phyloP scores from a whole-genome alignment of 2,797 vertebrate species.

The Brachyalestes nurse region DNA sequence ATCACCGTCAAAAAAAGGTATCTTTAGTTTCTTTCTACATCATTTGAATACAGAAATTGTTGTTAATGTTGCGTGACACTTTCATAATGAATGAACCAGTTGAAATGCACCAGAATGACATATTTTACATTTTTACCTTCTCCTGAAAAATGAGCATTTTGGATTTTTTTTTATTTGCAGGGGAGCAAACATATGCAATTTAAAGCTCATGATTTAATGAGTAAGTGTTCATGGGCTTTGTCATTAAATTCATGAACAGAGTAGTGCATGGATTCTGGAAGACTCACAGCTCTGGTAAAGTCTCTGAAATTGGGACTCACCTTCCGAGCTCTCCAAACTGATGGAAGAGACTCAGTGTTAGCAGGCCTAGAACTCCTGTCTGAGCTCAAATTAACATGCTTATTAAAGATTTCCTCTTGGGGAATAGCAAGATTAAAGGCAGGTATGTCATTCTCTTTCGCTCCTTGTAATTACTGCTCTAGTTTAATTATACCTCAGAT shows the following conservation, averaged over 20 bases:
- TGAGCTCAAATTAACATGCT: constrained; percentile 31
- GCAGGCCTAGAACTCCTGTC: constrained; percentile 14
- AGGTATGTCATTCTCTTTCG: constrained; percentile 28
- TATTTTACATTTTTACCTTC: neutral
- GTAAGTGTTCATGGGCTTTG: neutral
- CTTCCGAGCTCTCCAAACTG: constrained; percentile 32
- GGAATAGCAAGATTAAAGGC: constrained; percentile 42
- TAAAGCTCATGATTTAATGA: neutral
- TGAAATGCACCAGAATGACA: neutral
- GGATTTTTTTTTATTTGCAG: too few relatives aligned
- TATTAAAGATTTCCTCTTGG: constrained; percentile 17
- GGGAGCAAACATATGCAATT: too few relatives aligned
- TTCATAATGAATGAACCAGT: neutral
- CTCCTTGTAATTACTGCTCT: constrained; percentile 24
- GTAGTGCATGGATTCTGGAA: neutral
- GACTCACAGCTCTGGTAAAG: neutral
- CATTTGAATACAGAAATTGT: neutral
- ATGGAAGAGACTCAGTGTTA: constrained; percentile 17
- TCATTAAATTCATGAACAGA: neutral
- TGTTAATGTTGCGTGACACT: neutral
- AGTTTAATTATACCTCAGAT: constrained; percentile 47
- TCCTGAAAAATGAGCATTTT: too few relatives aligned
- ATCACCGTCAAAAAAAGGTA: neutral
- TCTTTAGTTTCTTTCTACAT: neutral
- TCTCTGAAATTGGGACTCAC: constrained; percentile 1